Conservation (phyloP, 1,140 invertebrate species). For the Campoletis sonorensis region DNA sequence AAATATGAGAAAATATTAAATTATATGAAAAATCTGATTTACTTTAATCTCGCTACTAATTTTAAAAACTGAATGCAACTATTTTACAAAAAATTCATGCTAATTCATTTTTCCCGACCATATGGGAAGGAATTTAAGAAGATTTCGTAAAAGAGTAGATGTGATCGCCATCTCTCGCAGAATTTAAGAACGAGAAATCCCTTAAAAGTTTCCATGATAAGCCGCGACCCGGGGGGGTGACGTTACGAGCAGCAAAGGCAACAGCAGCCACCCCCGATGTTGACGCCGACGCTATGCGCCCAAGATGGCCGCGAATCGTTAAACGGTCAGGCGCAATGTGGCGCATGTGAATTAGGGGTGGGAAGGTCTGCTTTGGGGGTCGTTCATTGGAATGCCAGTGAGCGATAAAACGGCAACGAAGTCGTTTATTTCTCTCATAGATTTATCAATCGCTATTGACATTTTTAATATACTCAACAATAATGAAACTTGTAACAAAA, state of each 20-base stretch:
- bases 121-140: background rate
- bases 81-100: background rate
- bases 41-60: too few species aligned
- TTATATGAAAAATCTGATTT: too few species aligned
- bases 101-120: background rate
- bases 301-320: conserved; percentile 71
- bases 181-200: conserved; percentile 67
- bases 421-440: conserved; percentile 22
- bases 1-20: too few species aligned
- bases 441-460: background rate
- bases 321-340: conserved; percentile 63
- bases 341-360: conserved; percentile 48
- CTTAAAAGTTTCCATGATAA: conserved; percentile 70
- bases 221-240: conserved; percentile 61
- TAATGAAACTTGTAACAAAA: background rate
- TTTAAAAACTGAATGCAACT: background rate
- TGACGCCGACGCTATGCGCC: conserved; percentile 67
- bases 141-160: conserved; percentile 50
- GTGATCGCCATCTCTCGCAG: conserved; percentile 68
- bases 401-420: conserved; percentile 37
- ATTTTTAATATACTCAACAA: too few species aligned
- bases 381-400: conserved; percentile 52
- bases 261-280: conserved; percentile 48
- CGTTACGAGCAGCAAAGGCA: conserved; percentile 57
- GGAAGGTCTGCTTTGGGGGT: conserved; percentile 54